Evolutionary conservation across 2,888 invertebrate genomes (phyloP).

Genomic region (Schizotus pectinicornis): DNA sequence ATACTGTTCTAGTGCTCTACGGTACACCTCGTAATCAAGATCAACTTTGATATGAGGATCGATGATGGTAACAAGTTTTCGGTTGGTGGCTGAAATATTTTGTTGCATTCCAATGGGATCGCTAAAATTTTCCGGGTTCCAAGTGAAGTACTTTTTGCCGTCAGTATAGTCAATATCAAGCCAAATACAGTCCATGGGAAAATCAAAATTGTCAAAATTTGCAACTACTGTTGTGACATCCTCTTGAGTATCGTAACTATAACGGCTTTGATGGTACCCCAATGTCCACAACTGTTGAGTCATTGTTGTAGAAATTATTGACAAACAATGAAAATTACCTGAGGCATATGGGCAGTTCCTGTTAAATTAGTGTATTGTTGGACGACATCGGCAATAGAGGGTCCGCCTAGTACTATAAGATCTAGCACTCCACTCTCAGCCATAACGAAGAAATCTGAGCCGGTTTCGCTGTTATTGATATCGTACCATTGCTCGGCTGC

Average conservation of each 20-base stretch:
- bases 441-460: conserved; percentile 78
- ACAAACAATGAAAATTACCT: neutral
- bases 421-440: conserved; percentile 93
- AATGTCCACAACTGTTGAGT: conserved; percentile 46
- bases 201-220: conserved; percentile 85
- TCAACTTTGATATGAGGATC: conserved; percentile 97
- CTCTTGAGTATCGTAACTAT: conserved; percentile 93
- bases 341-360: conserved; percentile 78
- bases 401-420: conserved; percentile 86
- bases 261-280: conserved; percentile 46
- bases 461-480: conserved; percentile 64
- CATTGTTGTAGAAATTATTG: neutral
- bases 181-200: conserved; percentile 96
- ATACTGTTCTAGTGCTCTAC: conserved; percentile 77
- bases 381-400: conserved; percentile 80
- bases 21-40: conserved; percentile 81
- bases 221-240: conserved; percentile 85
- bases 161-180: conserved; percentile 98
- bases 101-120: conserved; percentile 84
- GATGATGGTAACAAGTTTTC: conserved; percentile 89
- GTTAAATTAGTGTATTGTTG: conserved; percentile 84
- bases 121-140: conserved; percentile 88
- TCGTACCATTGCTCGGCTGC: conserved; percentile 97
- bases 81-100: conserved; percentile 82
- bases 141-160: conserved; percentile 79